phyloP scores from a whole-genome alignment of 2,113 vertebrate genomes.

The Atrichornis clamosus region DNA sequence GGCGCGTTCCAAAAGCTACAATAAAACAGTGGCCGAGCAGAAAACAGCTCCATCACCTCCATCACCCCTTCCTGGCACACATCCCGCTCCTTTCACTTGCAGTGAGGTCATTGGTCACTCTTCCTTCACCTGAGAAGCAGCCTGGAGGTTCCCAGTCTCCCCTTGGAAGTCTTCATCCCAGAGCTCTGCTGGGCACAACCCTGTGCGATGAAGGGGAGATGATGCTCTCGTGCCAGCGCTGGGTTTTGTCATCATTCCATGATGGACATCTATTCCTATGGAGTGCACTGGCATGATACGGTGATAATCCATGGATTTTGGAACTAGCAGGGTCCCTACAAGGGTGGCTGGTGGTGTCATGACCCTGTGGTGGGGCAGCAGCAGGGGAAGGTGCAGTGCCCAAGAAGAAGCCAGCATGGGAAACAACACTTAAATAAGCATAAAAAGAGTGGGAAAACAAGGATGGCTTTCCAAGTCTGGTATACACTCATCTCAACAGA shows the following conservation, averaged over 20 bases:
- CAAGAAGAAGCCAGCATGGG: background rate
- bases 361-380: background rate
- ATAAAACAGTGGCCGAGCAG: background rate
- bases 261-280: background rate
- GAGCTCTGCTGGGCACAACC: background rate
- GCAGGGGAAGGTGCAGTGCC: rapidly evolving
- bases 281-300: rapidly evolving
- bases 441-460: background rate
- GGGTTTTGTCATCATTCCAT: rapidly evolving
- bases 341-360: background rate
- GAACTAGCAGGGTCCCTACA: background rate
- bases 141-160: background rate
- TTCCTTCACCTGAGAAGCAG: background rate
- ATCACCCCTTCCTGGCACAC: background rate
- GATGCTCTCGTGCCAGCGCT: background rate
- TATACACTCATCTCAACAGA: background rate
- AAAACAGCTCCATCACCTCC: background rate
- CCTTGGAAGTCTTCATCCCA: background rate
- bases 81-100: background rate
- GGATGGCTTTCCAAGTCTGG: background rate
- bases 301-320: background rate
- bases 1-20: background rate
- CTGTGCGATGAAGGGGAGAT: rapidly evolving
- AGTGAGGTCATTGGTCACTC: background rate
- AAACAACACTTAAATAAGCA: background rate